These are phyloP conservation scores for Hormaphis cornu DNA, from an alignment of 1,140 invertebrate species.

Conservation along the genomic window DNA sequence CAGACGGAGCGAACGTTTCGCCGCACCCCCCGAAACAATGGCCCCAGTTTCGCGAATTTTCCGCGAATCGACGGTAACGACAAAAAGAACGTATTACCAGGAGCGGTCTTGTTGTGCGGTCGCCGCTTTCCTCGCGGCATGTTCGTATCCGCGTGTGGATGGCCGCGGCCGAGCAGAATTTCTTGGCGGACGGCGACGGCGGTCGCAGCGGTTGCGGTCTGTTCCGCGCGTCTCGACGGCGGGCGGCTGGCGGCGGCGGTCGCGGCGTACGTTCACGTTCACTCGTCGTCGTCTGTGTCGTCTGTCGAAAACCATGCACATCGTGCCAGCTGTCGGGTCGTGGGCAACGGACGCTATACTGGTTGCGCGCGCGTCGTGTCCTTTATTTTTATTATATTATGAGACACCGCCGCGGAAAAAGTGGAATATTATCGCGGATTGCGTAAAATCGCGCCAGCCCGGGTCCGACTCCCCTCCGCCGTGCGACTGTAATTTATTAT, in stretches of 20 bases:
- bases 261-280: neutral
- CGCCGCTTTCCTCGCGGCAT: slow-evolving; percentile 27
- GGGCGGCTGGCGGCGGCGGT: neutral
- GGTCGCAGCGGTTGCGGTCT: neutral
- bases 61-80: neutral
- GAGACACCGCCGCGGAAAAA: neutral
- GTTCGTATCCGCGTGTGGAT: slow-evolving; percentile 13
- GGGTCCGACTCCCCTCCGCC: too few species aligned
- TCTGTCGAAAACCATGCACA: slow-evolving; percentile 21
- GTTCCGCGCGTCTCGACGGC: neutral
- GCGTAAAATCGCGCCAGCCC: too few species aligned
- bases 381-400: neutral
- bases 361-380: neutral
- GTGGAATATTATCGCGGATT: too few species aligned
- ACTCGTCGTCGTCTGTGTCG: neutral
- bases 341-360: slow-evolving; percentile 14
- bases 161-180: neutral
- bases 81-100: neutral
- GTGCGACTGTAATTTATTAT: too few species aligned
- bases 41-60: neutral
- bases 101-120: neutral
- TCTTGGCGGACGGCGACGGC: neutral
- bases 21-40: neutral
- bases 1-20: neutral
- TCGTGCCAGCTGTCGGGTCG: slow-evolving; percentile 22